A percentile compares a stretch with the other conserved stretches of the same genome.
Conservation (phyloP, 2,797 vertebrate genomes). For the Danio tinwini region DNA sequence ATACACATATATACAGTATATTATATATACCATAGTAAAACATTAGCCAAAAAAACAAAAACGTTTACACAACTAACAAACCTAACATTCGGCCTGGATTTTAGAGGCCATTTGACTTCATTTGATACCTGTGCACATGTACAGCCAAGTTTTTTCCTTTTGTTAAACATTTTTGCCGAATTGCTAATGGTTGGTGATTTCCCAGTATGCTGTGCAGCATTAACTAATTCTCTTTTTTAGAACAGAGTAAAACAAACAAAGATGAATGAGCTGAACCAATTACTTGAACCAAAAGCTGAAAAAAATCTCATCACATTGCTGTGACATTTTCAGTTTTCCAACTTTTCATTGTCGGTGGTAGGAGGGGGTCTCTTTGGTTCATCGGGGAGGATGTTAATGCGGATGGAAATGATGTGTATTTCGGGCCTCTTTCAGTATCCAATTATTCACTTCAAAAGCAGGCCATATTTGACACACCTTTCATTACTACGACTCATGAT, state of each 20-base stretch:
- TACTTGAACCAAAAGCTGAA: neutral
- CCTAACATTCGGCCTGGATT: no score
- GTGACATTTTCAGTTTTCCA: slow-evolving; percentile 24
- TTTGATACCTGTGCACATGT: no score
- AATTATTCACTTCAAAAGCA: slow-evolving; percentile 54
- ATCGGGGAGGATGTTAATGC: slow-evolving; percentile 40
- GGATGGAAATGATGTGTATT: slow-evolving; percentile 46
- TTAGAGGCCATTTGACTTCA: no score
- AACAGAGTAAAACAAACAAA: neutral
- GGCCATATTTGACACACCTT: slow-evolving; percentile 55
- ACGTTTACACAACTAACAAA: no score
- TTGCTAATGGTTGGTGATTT: neutral
- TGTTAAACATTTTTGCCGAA: neutral
- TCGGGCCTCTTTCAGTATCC: slow-evolving; percentile 18
- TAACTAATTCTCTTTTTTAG: neutral
- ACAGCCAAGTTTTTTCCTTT: no score
- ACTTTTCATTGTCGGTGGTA: slow-evolving; percentile 6
- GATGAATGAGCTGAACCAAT: neutral
- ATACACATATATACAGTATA: no score
- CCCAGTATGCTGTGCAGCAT: neutral
- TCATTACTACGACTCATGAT: slow-evolving; percentile 45
- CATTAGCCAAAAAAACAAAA: no score
- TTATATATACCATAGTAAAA: no score
- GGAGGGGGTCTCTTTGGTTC: neutral
- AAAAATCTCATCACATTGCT: neutral